phyloP scores from a whole-genome alignment of 2,113 vertebrate species.

The Chamaetylas fuelleborni region DNA sequence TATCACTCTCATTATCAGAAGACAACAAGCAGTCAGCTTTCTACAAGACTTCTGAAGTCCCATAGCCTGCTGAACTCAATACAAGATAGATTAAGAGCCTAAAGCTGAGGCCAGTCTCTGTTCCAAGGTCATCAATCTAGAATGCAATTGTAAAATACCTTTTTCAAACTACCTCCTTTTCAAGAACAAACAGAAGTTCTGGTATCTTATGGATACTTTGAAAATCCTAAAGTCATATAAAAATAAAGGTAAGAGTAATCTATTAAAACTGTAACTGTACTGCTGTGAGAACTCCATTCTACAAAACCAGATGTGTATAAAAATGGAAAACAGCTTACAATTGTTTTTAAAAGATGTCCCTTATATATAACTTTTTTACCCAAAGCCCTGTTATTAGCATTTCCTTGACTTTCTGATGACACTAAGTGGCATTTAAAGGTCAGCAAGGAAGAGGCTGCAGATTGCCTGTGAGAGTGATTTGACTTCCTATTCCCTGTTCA shows the following conservation, averaged over 20 bases:
- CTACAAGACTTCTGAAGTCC: neutral
- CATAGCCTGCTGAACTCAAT: neutral
- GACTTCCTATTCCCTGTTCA: slow-evolving; percentile 45
- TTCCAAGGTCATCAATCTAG: neutral
- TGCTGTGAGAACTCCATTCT: neutral
- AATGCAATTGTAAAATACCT: neutral
- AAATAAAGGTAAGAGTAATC: neutral
- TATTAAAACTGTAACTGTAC: neutral
- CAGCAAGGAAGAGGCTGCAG: slow-evolving; percentile 21
- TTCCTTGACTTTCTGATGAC: slow-evolving; percentile 33
- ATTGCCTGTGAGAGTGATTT: slow-evolving; percentile 11
- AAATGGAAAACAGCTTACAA: neutral
- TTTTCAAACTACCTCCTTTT: neutral
- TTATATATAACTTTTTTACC: neutral
- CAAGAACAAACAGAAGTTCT: neutral
- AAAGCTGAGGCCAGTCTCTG: neutral
- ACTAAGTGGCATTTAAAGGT: slow-evolving; percentile 56
- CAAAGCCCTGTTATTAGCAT: neutral
- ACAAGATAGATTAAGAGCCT: neutral
- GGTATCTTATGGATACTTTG: neutral
- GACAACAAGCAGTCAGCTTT: neutral
- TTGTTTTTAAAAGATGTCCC: neutral
- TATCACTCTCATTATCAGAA: neutral
- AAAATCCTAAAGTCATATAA: neutral
- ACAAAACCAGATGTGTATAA: neutral